phyloP scores from a whole-genome alignment of 1,140 invertebrate genomes.

The Zaprionus capensis region DNA sequence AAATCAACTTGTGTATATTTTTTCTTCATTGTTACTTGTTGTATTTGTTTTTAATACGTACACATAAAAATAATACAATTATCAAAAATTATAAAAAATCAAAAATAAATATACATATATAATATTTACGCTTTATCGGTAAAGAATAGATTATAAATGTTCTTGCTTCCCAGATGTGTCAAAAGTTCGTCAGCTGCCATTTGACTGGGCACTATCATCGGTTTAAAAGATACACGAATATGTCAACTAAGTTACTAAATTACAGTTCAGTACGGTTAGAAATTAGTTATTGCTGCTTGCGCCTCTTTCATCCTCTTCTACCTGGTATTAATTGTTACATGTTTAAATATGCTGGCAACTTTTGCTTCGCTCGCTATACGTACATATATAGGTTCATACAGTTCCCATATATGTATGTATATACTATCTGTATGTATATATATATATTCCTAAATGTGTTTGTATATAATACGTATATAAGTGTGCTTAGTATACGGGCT shows the following conservation, averaged over 20 bases:
- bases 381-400: slow-evolving; percentile 31
- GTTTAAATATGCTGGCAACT: slow-evolving; percentile 50
- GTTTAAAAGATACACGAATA: slow-evolving; percentile 15
- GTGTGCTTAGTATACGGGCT: slow-evolving; percentile 62
- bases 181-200: neutral
- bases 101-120: slow-evolving; percentile 56
- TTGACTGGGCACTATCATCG: neutral
- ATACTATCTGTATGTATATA: slow-evolving; percentile 17
- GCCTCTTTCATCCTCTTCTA: slow-evolving; percentile 19
- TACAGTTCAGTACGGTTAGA: slow-evolving; percentile 60
- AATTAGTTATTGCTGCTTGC: slow-evolving; percentile 69
- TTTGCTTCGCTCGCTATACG: slow-evolving; percentile 34
- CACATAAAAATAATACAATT: slow-evolving; percentile 50
- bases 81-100: slow-evolving; percentile 48
- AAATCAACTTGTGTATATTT: neutral
- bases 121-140: slow-evolving; percentile 42
- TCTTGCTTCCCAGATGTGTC: slow-evolving; percentile 17
- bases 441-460: slow-evolving; percentile 20
- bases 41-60: slow-evolving; percentile 49
- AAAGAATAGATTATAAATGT: slow-evolving; percentile 33
- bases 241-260: slow-evolving; percentile 55
- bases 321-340: slow-evolving; percentile 27
- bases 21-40: slow-evolving; percentile 40
- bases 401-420: slow-evolving; percentile 44
- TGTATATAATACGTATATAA: slow-evolving; percentile 66